These are phyloP conservation scores for Crypturellus undulatus DNA, from an alignment of 2,113 vertebrate species.

Conservation along the genomic window DNA sequence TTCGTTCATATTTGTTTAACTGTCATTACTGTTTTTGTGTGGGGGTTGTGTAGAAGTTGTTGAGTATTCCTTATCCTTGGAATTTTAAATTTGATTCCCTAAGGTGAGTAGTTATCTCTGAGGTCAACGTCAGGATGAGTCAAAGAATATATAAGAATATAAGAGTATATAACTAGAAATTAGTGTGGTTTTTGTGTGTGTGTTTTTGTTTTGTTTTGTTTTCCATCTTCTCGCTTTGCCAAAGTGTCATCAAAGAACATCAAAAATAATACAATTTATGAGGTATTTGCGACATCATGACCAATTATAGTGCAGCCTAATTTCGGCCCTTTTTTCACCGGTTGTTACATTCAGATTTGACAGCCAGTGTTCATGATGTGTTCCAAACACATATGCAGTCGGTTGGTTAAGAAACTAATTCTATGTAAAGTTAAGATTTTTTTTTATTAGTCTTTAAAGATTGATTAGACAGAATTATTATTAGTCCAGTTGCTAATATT, in stretches of 20 bases:
- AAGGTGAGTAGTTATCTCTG: not conserved
- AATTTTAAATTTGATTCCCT: not conserved
- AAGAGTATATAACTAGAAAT: not conserved
- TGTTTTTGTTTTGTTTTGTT: not conserved
- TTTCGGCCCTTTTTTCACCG: not conserved
- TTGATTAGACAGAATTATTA: not conserved
- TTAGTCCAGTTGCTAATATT: not conserved
- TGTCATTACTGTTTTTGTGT: not conserved
- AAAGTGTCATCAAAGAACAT: not conserved
- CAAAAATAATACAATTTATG: not conserved
- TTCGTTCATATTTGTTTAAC: not conserved
- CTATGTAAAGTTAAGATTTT: not conserved
- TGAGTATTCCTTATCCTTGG: not conserved
- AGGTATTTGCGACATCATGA: too few species aligned
- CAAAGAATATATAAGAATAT: not conserved
- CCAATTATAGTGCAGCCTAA: not conserved
- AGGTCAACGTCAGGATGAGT: not conserved
- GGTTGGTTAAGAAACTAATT: not conserved
- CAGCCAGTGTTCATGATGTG: not conserved
- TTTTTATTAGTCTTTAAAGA: not conserved
- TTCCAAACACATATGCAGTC: not conserved
- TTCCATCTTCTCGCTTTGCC: not conserved
- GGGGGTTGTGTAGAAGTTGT: not conserved
- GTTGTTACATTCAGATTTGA: not conserved
- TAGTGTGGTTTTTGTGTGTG: too few species aligned